Percentiles rank a stretch among this genome's conserved stretches.
phyloP scores from a whole-genome alignment of 2,888 invertebrate species.

The Cataglyphis livida region DNA sequence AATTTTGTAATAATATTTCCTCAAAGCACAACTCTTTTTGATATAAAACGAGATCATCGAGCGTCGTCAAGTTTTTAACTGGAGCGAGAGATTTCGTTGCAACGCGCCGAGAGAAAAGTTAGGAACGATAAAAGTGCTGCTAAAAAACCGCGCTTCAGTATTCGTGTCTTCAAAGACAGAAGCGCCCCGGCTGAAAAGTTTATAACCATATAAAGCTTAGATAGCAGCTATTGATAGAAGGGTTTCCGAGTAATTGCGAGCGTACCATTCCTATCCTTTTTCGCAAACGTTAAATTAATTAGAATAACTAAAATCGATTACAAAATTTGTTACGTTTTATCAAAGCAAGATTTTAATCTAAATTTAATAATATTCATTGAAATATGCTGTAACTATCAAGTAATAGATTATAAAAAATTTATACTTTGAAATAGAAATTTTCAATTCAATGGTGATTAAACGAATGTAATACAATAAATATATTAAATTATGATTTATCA shows the following conservation, averaged over 20 bases:
- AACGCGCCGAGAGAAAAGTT: constrained; percentile 59
- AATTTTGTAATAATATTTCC: constrained; percentile 37
- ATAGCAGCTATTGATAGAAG: constrained; percentile 48
- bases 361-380: constrained; percentile 1
- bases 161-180: constrained; percentile 47
- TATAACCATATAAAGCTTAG: constrained; percentile 49
- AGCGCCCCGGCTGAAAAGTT: constrained; percentile 32
- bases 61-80: constrained; percentile 58
- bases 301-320: constrained; percentile 3
- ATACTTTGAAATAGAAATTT: constrained; percentile 6
- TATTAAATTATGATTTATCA: constrained; percentile 23
- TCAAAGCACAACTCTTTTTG: constrained; percentile 31
- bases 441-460: constrained; percentile 10
- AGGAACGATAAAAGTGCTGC: constrained; percentile 48
- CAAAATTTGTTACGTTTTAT: constrained; percentile 13
- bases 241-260: constrained; percentile 20
- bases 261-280: background rate
- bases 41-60: constrained; percentile 43
- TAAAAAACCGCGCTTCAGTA: constrained; percentile 41
- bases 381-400: background rate
- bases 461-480: background rate
- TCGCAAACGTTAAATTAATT: constrained; percentile 19
- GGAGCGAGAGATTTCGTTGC: constrained; percentile 59
- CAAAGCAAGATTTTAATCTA: background rate
- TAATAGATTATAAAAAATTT: constrained; percentile 12